Base-by-base conservation (phyloP, 1,140 invertebrate species). In the Sinella curviseta region DNA sequence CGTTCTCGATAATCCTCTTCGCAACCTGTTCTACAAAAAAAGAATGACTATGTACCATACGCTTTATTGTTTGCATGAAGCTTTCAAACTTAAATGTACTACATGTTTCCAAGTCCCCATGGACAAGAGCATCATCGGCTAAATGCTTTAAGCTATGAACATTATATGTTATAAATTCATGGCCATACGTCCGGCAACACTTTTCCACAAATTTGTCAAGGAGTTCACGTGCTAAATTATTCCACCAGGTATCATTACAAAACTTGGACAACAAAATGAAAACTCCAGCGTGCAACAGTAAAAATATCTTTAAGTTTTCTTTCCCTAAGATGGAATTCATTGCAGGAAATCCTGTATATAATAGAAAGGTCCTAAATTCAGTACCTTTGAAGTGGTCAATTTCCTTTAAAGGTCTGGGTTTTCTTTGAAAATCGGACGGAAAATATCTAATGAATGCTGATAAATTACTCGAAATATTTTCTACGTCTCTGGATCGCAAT, bases 271-370 rank as follows among this genome's bases (percentile, higher is more conserved):
- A 30, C 28, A 75, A 48, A 24, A 75, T 75, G 26, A 39, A 75
- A 20, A 75, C 39, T 75, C 14, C 33, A 75, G 33, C 36, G 26
- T 75, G 74, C 14, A 75, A 30, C 2, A 36, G 36, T 24, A 75
- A 8, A 48, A 75, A 75, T 26, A 39, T 12, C 20, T 75, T 4
- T 3, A 48, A 36, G 2, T 48, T 14, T 24, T 54, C 28, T 24
- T 26, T 14, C n/a, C 75, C 26, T 20, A 88, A 26, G 76, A 84
- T 81, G 33, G 81, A 76, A 4, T 4, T 2, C 4, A 75, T 2
- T 26, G 74, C 74, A 28, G 74, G 4, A 75, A 54, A 36, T 3
- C 74, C 36, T 8, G 36, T 39, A 48, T 75, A 75, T 24, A 75
- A 24, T 14, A 75, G 14, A 24, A 75, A 75, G 1, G 35, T 75